Base-by-base conservation (phyloP, 2,888 invertebrate species). In the Leucoptera coffeella region DNA sequence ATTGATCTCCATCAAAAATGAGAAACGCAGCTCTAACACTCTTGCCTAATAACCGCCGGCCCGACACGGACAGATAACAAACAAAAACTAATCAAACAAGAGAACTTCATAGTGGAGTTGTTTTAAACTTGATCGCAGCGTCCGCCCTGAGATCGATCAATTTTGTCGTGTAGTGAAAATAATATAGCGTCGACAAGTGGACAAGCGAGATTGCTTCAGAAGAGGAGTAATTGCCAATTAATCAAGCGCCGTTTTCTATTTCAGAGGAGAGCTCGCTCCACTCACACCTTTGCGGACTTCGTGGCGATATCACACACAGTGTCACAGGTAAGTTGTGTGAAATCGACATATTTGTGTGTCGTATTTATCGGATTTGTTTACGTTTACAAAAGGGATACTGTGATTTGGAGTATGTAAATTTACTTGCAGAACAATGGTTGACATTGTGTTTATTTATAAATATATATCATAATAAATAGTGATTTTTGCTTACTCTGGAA, bases 211-310 rank as follows among this genome's bases (percentile, higher is more conserved):
- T 56, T 59, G 58, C 56, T 55, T 51, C 50, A 46, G 53, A 50
- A 55, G 49, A 45, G 51, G 44, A 56, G 61, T 67, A 65, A 67
- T 67, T 67, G 67, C 44, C 65, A 67, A 67, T 67, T 65, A 67
- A 65, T 67, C 64, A 64, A 50, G 52, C 48, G 50, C 43, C 58
- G 64, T 64, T 67, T 65, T 65, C 65, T 65, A 65, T 67, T 67
- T 64, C 58, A 62, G 48, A 45, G 41, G 44, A 38, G 46, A 48
- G 40, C 41, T 38, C 38, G 38, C 33, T 35, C 10, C 26, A 14
- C n/a, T 14, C 10, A 10, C 15, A 10, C 14, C 13, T 14, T 14
- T 14, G 25, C 23, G 9, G 14, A 12, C 13, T n/a, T n/a, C n/a
- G n/a, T 19, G 8, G 8, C 10, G n/a, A 19, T 19, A 8, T 19